A percentile compares a stretch with the other conserved stretches of the same genome.
Conservation (phyloP, 2,797 vertebrate genomes). For the Pseudochromis fuscus region DNA sequence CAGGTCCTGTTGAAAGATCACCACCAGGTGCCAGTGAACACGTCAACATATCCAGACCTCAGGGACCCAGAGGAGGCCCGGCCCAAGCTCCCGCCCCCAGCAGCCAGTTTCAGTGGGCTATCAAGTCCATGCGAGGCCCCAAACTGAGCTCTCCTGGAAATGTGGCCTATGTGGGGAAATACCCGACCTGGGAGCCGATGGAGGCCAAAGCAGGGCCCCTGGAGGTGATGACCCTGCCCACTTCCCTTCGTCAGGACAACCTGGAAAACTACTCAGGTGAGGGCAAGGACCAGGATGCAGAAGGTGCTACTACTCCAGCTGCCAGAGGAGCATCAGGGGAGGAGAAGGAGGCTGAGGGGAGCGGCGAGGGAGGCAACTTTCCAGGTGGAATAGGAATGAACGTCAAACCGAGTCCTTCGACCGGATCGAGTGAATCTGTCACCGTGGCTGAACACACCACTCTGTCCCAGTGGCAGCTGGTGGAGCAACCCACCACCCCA, state of each 20-base stretch:
- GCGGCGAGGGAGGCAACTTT: conserved; percentile 70
- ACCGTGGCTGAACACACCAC: conserved; percentile 73
- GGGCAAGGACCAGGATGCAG: conserved; percentile 78
- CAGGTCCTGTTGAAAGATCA: conserved; percentile 56
- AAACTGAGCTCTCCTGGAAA: conserved; percentile 57
- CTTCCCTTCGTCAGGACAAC: conserved; percentile 70
- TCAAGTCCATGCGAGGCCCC: conserved; percentile 71
- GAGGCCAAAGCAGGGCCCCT: conserved; percentile 83
- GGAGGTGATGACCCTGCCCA: conserved; percentile 81
- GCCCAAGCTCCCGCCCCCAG: conserved; percentile 52
- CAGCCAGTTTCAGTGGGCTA: conserved; percentile 71
- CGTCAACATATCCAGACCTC: conserved; percentile 55
- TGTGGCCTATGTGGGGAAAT: conserved; percentile 50
- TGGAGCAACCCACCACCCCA: conserved; percentile 71
- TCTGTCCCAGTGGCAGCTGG: conserved; percentile 77
- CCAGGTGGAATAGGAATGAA: conserved; percentile 53
- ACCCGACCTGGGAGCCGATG: conserved; percentile 74
- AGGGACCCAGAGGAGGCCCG: conserved; percentile 48
- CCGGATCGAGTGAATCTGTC: conserved; percentile 45
- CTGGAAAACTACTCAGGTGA: conserved; percentile 86
- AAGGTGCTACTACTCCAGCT: conserved; percentile 35
- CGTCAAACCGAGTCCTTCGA: conserved; percentile 39
- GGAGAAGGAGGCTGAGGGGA: conserved; percentile 80
- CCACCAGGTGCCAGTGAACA: conserved; percentile 62
- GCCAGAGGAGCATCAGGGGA: conserved; percentile 52